Evolutionary conservation across 2,113 vertebrate genomes (phyloP).

Genomic region (Quiscalus mexicanus): DNA sequence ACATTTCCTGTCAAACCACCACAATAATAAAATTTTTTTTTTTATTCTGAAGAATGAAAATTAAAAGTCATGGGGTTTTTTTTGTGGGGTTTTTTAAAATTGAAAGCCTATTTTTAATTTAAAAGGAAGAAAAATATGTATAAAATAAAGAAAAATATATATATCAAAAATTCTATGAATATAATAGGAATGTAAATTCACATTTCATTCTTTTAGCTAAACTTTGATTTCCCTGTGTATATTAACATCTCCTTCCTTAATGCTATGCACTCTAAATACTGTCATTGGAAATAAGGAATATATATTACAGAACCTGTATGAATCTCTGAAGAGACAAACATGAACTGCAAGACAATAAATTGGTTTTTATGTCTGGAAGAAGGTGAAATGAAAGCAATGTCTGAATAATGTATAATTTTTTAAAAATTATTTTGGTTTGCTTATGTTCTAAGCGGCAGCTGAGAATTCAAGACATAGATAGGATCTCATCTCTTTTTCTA

Average conservation of each 20-base stretch:
- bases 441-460: neutral
- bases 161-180: neutral
- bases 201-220: neutral
- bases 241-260: neutral
- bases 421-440: neutral
- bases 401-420: neutral
- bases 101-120: neutral
- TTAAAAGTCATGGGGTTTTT: neutral
- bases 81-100: neutral
- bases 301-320: neutral
- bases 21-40: too few relatives aligned
- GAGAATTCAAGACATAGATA: neutral
- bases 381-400: neutral
- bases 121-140: neutral
- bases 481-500: neutral
- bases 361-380: neutral
- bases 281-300: neutral
- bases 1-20: too few relatives aligned
- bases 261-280: fast-evolving
- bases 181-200: neutral
- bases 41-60: neutral
- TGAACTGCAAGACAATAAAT: neutral
- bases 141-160: neutral
- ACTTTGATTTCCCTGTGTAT: neutral
- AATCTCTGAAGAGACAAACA: neutral